Evolutionary conservation across 2,113 vertebrate genomes (phyloP).

Genomic region (Delphinus delphis): DNA sequence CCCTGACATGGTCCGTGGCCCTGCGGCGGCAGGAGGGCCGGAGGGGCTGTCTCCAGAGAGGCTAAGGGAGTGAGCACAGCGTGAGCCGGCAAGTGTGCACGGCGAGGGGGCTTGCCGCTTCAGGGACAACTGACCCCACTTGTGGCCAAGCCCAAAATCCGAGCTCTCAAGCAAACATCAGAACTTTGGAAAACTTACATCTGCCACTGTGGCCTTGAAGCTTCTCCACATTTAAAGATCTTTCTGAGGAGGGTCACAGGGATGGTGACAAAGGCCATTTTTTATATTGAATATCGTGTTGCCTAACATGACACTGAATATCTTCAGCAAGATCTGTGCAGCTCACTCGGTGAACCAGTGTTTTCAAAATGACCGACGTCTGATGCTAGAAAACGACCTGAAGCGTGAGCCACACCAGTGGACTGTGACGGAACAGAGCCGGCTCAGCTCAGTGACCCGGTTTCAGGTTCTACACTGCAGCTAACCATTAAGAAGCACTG

Average conservation of each 20-base stretch:
- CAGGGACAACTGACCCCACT: fast-evolving
- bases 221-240: background rate
- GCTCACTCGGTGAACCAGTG: fast-evolving
- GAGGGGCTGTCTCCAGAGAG: background rate
- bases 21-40: background rate
- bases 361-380: fast-evolving
- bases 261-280: background rate
- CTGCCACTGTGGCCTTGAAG: background rate
- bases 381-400: fast-evolving
- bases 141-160: background rate
- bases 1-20: fast-evolving
- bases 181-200: background rate
- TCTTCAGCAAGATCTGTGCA: background rate
- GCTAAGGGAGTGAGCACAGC: background rate
- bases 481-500: fast-evolving
- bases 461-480: background rate
- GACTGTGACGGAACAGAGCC: background rate
- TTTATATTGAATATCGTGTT: fast-evolving
- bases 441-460: fast-evolving
- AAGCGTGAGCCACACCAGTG: background rate
- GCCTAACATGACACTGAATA: background rate
- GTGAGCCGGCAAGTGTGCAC: fast-evolving
- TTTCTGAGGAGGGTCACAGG: background rate
- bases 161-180: background rate
- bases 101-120: background rate